These are phyloP conservation scores for Dinomys branickii DNA, from an alignment of 2,113 vertebrate species.

Conservation along the genomic window DNA sequence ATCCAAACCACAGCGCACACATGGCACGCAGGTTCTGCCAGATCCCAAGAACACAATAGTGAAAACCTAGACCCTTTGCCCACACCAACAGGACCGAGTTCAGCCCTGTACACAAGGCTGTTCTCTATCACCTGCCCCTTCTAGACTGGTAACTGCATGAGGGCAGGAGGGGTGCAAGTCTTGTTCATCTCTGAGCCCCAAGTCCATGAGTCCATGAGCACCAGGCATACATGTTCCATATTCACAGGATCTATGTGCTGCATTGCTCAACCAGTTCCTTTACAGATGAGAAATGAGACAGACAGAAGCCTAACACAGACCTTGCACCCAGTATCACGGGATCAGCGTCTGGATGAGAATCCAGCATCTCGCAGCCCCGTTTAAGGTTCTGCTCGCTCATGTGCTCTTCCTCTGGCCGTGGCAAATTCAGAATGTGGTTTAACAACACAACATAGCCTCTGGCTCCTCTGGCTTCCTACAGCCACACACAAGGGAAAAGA, in stretches of 20 bases:
- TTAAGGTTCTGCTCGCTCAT: neutral
- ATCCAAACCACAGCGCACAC: neutral
- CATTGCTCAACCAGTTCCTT: neutral
- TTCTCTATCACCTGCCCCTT: neutral
- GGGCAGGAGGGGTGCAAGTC: neutral
- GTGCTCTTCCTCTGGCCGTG: neutral
- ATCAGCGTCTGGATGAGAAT: neutral
- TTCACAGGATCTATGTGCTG: neutral
- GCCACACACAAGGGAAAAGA: neutral
- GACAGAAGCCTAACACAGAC: neutral
- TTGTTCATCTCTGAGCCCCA: neutral
- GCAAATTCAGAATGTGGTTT: neutral
- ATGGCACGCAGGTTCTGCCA: neutral
- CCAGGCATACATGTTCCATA: neutral
- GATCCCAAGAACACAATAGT: neutral
- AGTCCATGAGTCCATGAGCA: neutral
- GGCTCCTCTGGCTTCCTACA: neutral
- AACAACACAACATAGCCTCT: neutral
- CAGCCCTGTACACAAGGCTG: neutral
- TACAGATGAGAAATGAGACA: neutral
- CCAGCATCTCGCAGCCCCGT: neutral
- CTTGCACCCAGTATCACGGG: too few relatives aligned
- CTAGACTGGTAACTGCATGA: neutral
- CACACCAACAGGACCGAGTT: neutral
- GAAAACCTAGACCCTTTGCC: neutral